phyloP scores from a whole-genome alignment of 2,113 vertebrate species.

The Otolemur garnettii region DNA sequence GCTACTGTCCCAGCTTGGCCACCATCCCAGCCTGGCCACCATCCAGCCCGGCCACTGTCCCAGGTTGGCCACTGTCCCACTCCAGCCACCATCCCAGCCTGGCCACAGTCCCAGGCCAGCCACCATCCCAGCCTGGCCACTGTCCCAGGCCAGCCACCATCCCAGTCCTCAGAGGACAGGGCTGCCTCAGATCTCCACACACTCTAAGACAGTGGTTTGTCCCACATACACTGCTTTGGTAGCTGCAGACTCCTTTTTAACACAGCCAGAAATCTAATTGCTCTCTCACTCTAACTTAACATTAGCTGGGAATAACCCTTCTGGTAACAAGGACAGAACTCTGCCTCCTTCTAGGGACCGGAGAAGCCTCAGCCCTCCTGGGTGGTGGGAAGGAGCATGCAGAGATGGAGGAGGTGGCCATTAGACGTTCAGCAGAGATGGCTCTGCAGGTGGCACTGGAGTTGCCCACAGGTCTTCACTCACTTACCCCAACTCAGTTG shows the following conservation, averaged over 20 bases:
- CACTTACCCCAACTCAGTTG: background rate
- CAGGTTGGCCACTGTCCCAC: too few relatives aligned
- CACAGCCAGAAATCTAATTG: background rate
- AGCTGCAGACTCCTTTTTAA: background rate
- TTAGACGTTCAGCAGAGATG: too few relatives aligned
- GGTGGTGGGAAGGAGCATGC: background rate
- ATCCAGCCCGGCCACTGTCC: too few relatives aligned
- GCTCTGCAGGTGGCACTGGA: background rate
- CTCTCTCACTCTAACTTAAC: background rate
- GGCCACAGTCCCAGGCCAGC: too few relatives aligned
- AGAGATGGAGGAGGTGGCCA: background rate
- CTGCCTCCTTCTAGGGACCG: background rate
- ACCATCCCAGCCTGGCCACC: too few relatives aligned
- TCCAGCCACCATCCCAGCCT: too few relatives aligned
- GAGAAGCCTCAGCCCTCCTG: background rate
- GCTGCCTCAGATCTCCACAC: too few relatives aligned
- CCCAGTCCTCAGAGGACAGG: too few relatives aligned
- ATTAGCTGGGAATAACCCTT: background rate
- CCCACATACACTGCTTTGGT: background rate
- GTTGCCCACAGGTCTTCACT: accelerated
- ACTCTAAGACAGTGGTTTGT: background rate
- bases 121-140: too few relatives aligned
- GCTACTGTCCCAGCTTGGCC: too few relatives aligned
- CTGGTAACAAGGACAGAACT: background rate
- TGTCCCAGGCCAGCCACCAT: background rate